Base-by-base conservation (phyloP, 1,140 invertebrate genomes). In the Lysiphlebus fabarum region DNA sequence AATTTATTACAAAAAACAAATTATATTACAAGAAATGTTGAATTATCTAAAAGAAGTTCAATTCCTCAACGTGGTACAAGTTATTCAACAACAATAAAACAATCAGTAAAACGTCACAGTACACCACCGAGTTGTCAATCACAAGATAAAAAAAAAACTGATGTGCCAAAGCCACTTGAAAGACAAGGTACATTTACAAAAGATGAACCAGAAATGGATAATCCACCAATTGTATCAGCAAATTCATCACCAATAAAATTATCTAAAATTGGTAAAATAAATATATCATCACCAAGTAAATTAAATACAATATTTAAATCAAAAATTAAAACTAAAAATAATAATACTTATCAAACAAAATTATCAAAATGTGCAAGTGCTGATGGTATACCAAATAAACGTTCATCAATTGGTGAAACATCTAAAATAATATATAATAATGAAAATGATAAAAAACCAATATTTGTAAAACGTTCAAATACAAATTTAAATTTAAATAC, bases 181-280 rank as follows among this genome's bases (percentile, higher is more conserved):
- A 83, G 92, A 42, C 91, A 95, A 73, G 91, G 90, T 26, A 95
- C 92, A 0, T 95, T 95, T 70, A 91, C 90, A 0, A 93, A 93
- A 75, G 90, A 93, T 62, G 88, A 90, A 64, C 74, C 76, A 4
- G 75, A 77, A 55, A 74, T 76, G 49, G 75, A 78, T 40, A 81
- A 81, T 38, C 75, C 71, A 4, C 75, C 73, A n/a, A 71, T 70
- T 0, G 61, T 69, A 5, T 55, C 65, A 0, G 17, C 17, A 26
- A 26, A 26, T 26, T 62, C 63, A 2, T 78, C 77, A 0, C 78
- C 75, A 8, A 65, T 58, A 7, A 77, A 71, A 43, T 2, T 26
- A 26, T 72, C 72, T 5, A 72, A 68, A 54, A 74, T 78, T 6
- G 73, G 74, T 1, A 76, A 76, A 58, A 74, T 70, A 0, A 60